Percentiles rank a stretch among this genome's conserved stretches.
These are phyloP conservation scores for Tokudaia muenninki DNA, from an alignment of 2,797 vertebrate genomes.

Conservation along the genomic window DNA sequence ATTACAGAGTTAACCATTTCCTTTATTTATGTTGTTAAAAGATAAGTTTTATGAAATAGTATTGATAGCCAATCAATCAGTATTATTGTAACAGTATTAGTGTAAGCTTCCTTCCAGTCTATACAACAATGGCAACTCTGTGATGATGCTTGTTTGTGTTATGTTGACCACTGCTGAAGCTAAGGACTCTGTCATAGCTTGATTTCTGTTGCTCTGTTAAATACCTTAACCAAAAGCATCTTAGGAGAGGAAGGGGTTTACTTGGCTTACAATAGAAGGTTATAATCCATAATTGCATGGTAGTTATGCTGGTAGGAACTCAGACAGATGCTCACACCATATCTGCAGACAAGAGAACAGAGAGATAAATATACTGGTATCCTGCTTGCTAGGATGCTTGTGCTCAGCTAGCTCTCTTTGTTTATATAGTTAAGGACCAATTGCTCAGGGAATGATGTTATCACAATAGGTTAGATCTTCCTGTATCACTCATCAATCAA, in stretches of 20 bases:
- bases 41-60: not conserved
- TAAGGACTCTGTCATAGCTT: not conserved
- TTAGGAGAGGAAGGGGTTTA: not conserved
- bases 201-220: not conserved
- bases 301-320: not conserved
- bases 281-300: not conserved
- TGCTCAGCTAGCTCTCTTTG: not conserved
- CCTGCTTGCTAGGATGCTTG: not conserved
- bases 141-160: not conserved
- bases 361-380: not conserved
- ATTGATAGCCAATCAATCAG: not conserved
- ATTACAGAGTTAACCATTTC: not conserved
- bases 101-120: not conserved
- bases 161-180: not conserved
- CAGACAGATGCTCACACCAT: not conserved
- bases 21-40: constrained; percentile 15
- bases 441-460: not conserved
- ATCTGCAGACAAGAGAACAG: not conserved
- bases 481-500: not conserved
- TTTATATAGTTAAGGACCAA: not conserved
- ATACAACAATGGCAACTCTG: not conserved
- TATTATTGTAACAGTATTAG: not conserved
- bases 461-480: not conserved
- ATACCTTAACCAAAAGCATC: not conserved
- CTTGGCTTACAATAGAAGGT: not conserved